A percentile compares a stretch with the other conserved stretches of the same genome.
Conservation (phyloP, 1,140 invertebrate genomes). For the Gonioctena quinquepunctata region DNA sequence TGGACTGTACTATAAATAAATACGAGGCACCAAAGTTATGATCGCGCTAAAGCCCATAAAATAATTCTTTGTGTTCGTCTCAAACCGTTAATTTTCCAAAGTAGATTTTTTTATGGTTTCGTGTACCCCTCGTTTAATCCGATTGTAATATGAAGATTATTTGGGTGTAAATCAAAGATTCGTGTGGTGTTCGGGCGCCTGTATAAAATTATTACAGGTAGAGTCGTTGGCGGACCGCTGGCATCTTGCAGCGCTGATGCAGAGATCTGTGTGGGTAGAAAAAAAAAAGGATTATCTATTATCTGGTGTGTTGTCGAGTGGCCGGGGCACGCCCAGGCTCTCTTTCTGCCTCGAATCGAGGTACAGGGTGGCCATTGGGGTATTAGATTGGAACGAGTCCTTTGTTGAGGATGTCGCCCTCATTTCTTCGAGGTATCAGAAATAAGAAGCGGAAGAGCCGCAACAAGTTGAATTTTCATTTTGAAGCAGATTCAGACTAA, state of each 20-base stretch:
- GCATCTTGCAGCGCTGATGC: neutral
- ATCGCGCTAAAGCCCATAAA: neutral
- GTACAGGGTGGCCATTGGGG: conserved; percentile 3
- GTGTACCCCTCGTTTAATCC: conserved; percentile 2
- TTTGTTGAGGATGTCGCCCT: too few relatives aligned
- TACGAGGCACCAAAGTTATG: neutral
- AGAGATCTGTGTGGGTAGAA: conserved; percentile 13
- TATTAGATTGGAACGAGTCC: too few relatives aligned
- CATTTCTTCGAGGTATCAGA: too few relatives aligned
- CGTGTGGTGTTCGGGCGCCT: conserved; percentile 11
- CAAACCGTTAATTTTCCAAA: neutral
- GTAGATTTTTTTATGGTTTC: neutral
- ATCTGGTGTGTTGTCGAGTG: conserved; percentile 19
- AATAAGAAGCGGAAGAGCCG: too few relatives aligned
- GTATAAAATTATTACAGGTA: conserved; percentile 6
- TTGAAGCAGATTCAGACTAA: too few relatives aligned
- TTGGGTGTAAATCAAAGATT: conserved; percentile 17
- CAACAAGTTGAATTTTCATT: too few relatives aligned
- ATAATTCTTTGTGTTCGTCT: neutral
- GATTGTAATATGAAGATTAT: conserved; percentile 13
- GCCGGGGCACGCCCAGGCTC: conserved; percentile 20
- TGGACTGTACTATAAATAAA: too few relatives aligned
- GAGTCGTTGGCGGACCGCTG: neutral
- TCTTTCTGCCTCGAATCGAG: neutral
- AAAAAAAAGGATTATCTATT: conserved; percentile 28